A percentile compares a stretch with the other conserved stretches of the same genome.
phyloP scores from a whole-genome alignment of 2,113 vertebrate genomes.

The Osmerus eperlanus region DNA sequence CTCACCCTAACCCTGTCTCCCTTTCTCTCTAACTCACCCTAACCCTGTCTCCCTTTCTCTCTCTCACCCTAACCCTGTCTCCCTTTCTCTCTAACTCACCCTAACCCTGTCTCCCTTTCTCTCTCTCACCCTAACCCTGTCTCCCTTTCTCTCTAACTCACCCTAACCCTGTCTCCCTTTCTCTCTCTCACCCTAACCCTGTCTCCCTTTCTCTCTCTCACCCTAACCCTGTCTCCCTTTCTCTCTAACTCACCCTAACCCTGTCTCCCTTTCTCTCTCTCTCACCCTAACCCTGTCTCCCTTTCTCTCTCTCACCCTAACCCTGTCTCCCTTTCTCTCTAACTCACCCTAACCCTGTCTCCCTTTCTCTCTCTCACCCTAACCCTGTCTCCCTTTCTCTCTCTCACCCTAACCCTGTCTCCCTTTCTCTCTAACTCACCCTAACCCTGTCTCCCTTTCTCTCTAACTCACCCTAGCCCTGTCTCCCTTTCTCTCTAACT shows the following conservation, averaged over 20 bases:
- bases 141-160: background rate
- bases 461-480: slow-evolving; percentile 11
- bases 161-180: slow-evolving; percentile 18
- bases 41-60: background rate
- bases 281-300: slow-evolving; percentile 11
- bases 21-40: background rate
- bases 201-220: slow-evolving; percentile 9
- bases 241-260: slow-evolving; percentile 29
- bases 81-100: slow-evolving; percentile 10
- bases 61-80: slow-evolving; percentile 22
- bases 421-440: slow-evolving; percentile 27
- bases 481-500: slow-evolving; percentile 22
- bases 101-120: slow-evolving; percentile 16
- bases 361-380: slow-evolving; percentile 25
- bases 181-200: slow-evolving; percentile 27
- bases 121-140: slow-evolving; percentile 34
- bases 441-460: slow-evolving; percentile 15
- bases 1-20: background rate
- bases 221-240: slow-evolving; percentile 13
- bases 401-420: slow-evolving; percentile 9
- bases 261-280: slow-evolving; percentile 10
- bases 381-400: slow-evolving; percentile 22
- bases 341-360: slow-evolving; percentile 17
- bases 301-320: slow-evolving; percentile 27
- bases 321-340: slow-evolving; percentile 9